phyloP scores from a whole-genome alignment of 2,797 vertebrate genomes.

The Falco biarmicus region DNA sequence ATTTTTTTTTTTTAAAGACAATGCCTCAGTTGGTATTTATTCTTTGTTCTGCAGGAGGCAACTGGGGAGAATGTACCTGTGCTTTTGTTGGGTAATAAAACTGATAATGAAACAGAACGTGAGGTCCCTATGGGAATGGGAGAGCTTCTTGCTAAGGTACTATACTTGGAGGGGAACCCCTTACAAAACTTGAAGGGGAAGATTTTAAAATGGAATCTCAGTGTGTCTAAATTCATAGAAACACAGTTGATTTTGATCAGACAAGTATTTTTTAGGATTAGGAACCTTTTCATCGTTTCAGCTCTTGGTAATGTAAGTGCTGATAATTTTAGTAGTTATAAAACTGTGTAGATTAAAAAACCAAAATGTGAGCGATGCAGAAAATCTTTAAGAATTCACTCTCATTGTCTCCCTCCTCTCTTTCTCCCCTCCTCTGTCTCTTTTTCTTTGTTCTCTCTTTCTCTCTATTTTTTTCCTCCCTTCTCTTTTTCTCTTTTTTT shows the following conservation, averaged over 20 bases:
- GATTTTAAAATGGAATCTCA: background rate
- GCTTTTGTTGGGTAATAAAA: constrained; percentile 93
- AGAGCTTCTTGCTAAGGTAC: constrained; percentile 90
- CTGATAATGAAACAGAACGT: constrained; percentile 84
- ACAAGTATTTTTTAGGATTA: background rate
- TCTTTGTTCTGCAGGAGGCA: constrained; percentile 81
- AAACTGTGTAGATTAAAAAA: background rate
- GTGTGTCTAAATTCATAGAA: background rate
- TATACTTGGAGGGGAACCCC: constrained; percentile 50
- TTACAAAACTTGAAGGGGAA: background rate
- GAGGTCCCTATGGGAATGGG: constrained; percentile 83
- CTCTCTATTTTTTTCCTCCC: background rate
- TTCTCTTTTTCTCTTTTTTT: background rate
- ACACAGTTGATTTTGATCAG: background rate
- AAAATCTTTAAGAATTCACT: background rate
- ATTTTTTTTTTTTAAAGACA: background rate
- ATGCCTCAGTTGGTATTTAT: background rate
- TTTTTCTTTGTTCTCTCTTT: background rate
- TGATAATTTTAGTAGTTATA: background rate
- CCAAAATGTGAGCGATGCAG: background rate
- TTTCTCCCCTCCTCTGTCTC: background rate
- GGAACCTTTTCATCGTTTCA: background rate
- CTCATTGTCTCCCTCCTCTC: background rate
- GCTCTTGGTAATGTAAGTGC: background rate
- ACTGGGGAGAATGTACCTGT: constrained; percentile 85